Evolutionary conservation across 2,113 vertebrate species (phyloP), one percentile per base, ranked within the genome.

Genomic region (Barnardius zonarius): DNA sequence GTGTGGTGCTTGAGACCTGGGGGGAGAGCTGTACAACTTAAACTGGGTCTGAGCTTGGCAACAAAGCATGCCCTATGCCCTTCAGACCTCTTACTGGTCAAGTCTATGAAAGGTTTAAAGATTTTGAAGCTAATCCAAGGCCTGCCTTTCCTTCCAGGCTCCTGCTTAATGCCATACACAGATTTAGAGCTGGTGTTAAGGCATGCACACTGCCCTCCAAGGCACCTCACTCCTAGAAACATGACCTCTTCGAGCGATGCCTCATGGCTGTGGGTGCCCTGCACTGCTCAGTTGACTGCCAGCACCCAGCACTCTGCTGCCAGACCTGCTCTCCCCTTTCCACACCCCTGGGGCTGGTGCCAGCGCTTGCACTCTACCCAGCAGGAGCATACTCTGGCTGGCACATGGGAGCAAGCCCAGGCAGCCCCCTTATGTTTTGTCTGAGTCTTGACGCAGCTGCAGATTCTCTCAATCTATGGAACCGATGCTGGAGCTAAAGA

Each of bases 251-350:
- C 46, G 68, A 90, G 59, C 17, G 55, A 15, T 3, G 20, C 43
- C 52, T 19, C 0, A 0, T 0, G 6, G 51, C 59, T 74, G 17
- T 25, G 35, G 41, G 43, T 3, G 5, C 22, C 10, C 2, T 8
- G 66, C 2, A 2, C 5, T 52, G 37, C n/a, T 20, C 6, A 5
- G 19, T 13, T 23, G 31, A 31, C 7, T 75, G 30, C 57, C 9
- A 48, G 33, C 27, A 43, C 61, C 25, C 37, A 52, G 46, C 22
- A 81, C 19, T 6, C 39, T 31, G 18, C 41, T 70, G 16, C 49
- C 59, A 66, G 31, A 33, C 16, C 46, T 48, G 25, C 17, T 44
- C 46, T 70, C 63, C 51, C 44, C 37, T 35, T 41, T 49, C 33
- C 46, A 49, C 25, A 24, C 16, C 35, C 17, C 3, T 5, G 19